These are phyloP conservation scores for Nematostella vectensis DNA, from an alignment of 92 coral and sea anemone species.

Conservation along the genomic window DNA sequence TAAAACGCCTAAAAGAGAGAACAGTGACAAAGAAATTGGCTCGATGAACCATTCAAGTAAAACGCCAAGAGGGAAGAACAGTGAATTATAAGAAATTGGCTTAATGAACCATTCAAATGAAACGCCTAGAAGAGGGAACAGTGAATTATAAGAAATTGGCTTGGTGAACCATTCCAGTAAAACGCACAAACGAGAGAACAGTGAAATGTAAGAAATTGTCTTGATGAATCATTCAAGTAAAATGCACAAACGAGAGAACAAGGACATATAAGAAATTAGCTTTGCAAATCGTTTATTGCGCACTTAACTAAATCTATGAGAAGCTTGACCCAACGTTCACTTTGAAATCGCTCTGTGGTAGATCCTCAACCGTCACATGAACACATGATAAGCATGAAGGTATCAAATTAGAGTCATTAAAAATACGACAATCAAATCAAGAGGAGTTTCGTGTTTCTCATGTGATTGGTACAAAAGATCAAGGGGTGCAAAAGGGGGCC, in stretches of 20 bases:
- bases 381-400: no score
- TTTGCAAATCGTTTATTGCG: no score
- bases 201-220: neutral
- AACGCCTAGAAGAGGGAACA: neutral
- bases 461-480: no score
- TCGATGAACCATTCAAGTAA: neutral
- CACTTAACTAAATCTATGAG: no score
- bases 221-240: neutral
- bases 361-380: no score
- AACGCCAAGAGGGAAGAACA: neutral
- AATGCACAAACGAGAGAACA: neutral
- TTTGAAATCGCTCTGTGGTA: no score
- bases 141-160: neutral
- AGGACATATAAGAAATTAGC: neutral
- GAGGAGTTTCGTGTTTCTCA: no score
- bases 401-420: no score
- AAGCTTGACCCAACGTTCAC: no score
- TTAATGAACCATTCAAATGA: neutral
- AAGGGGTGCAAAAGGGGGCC: no score
- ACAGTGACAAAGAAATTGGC: neutral
- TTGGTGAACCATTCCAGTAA: neutral
- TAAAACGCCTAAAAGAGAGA: neutral
- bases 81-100: neutral
- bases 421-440: no score
- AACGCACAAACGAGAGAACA: neutral